Percentiles rank a stretch among this genome's conserved stretches.
Conservation (phyloP, 2,888 invertebrate species). For the Carpatolechia fugitivella region DNA sequence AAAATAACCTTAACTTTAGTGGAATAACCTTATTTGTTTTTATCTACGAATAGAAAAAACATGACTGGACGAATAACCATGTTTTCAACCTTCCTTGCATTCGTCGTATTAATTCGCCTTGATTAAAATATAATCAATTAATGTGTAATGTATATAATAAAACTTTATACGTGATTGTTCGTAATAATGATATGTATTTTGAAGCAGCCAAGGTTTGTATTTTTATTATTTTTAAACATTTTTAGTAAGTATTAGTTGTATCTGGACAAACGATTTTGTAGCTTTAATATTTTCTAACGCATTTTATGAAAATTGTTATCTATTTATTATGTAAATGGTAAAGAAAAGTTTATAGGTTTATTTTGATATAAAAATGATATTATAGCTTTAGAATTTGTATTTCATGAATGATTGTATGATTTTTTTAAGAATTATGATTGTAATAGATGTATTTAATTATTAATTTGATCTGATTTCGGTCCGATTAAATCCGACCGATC, state of each 20-base stretch:
- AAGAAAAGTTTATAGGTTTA: background rate
- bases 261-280: background rate
- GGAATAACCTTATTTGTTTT: too few relatives aligned
- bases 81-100: background rate
- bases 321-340: too few relatives aligned
- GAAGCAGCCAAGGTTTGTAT: background rate
- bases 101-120: background rate
- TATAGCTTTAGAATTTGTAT: conserved; percentile 10
- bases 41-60: too few relatives aligned
- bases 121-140: background rate
- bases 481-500: too few relatives aligned
- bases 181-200: background rate
- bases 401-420: conserved; percentile 22
- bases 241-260: conserved; percentile 1
- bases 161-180: too few relatives aligned
- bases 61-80: too few relatives aligned
- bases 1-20: too few relatives aligned
- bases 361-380: conserved; percentile 1
- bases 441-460: too few relatives aligned
- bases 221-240: background rate
- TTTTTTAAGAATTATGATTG: conserved; percentile 22
- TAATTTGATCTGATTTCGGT: too few relatives aligned
- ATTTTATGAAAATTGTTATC: too few relatives aligned
- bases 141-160: too few relatives aligned
- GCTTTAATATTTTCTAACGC: conserved; percentile 1